Evolutionary conservation across 2,888 invertebrate species (phyloP), one percentile per base, ranked within the genome.

Genomic region (Mythimna albipuncta): DNA sequence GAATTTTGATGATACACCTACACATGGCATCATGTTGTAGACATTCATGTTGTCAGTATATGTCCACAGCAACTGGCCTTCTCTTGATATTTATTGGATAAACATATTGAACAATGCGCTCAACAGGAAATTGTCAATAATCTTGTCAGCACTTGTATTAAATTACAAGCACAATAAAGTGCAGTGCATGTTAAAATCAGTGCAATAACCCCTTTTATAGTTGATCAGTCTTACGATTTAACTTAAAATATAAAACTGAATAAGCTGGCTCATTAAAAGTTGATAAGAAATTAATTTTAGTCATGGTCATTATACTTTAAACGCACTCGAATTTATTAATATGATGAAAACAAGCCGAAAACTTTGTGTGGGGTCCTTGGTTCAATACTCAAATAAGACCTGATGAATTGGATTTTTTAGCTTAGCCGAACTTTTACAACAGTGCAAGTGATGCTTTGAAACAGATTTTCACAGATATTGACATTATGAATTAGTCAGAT

Each of bases 111-210:
- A 93, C 91, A 91, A 90, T 89, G 90, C 79, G 74, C 85, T 87
- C 87, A 89, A 89, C 95, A 95, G 96, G 95, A 95, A 93, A 93
- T 93, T 88, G 89, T 86, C 94, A 95, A 95, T 96, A 93, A 94
- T 90, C 88, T 89, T 92, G 91, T 90, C 93, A 91, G 89, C 91
- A 88, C 89, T 90, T 89, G 88, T 89, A 89, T 89, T 89, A 83
- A 86, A 81, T 87, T 85, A 82, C 79, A 69, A 73, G 79, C 66
- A 59, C 63, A 83, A 73, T 81, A 72, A 78, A 81, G 77, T 88
- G 86, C 87, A 86, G 76, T 79, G 77, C 79, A 83, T 85, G 87
- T 89, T 87, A 85, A 88, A 88, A 86, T 82, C 82, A 85, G 92
- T 83, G 81, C 91, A 92, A 77, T 89, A 87, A 92, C 90, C 91